Evolutionary conservation across 1,140 invertebrate genomes (phyloP).

Genomic region (Drosophila sechellia): DNA sequence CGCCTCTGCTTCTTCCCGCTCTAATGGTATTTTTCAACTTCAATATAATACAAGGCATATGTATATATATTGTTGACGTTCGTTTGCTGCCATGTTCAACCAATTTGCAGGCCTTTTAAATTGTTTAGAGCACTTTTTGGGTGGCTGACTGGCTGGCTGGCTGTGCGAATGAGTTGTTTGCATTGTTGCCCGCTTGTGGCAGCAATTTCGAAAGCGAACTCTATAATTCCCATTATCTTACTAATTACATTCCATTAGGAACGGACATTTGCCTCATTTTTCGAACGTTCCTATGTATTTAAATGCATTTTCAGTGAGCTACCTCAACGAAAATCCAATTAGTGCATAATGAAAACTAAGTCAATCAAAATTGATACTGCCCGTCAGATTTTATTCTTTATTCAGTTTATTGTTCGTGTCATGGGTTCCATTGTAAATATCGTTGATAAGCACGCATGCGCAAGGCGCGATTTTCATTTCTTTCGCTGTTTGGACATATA

Average conservation of each 20-base stretch:
- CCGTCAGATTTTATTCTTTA: not conserved
- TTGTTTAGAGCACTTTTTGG: conserved; percentile 21
- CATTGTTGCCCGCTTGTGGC: not conserved
- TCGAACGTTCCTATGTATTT: too few species aligned
- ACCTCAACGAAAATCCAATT: not conserved
- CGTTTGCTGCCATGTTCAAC: conserved; percentile 42
- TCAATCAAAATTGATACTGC: conserved; percentile 10
- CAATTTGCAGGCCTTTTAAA: conserved; percentile 50
- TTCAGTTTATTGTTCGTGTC: not conserved
- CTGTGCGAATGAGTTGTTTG: conserved; percentile 3
- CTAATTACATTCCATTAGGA: not conserved
- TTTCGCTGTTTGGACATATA: not conserved
- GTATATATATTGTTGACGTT: not conserved
- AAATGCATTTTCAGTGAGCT: conserved; percentile 5
- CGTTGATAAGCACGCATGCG: conserved; percentile 13
- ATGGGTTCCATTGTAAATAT: conserved; percentile 4
- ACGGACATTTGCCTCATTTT: not conserved
- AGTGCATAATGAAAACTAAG: not conserved
- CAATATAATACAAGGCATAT: not conserved
- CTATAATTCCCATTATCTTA: not conserved
- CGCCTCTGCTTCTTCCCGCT: conserved; percentile 19
- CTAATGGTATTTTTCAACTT: conserved; percentile 25
- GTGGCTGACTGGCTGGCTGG: conserved; percentile 1
- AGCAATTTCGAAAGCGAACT: conserved; percentile 5
- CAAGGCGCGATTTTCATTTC: conserved; percentile 1